Conservation (phyloP, 64 coral and sea anemone genomes). For the Porites lutea region DNA sequence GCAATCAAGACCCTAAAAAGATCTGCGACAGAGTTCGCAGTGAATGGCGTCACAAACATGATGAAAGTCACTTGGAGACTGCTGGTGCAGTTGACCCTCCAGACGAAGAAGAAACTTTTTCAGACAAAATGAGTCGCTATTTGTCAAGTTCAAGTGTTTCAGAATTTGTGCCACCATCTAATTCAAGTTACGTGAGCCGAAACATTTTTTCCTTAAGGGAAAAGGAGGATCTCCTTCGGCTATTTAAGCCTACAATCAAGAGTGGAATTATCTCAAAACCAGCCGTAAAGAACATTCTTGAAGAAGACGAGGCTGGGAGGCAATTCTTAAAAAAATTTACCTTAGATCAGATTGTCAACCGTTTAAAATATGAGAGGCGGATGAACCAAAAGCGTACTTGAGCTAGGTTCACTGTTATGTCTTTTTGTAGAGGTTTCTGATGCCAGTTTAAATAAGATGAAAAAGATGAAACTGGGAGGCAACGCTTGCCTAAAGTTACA, state of each 20-base stretch:
- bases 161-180: not conserved
- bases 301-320: constrained; percentile 1
- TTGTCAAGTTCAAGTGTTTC: not conserved
- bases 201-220: not conserved
- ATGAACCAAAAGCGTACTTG: not conserved
- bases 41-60: not conserved
- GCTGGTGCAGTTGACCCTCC: not conserved
- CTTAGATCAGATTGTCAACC: constrained; percentile 9
- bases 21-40: constrained; percentile 59
- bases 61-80: too few relatives aligned
- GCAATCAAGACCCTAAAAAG: constrained; percentile 7
- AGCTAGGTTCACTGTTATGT: too few relatives aligned
- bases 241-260: not conserved
- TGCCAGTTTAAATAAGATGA: too few relatives aligned
- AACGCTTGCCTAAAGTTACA: too few relatives aligned
- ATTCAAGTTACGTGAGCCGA: constrained; percentile 10
- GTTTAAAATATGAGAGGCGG: not conserved
- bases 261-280: constrained; percentile 20
- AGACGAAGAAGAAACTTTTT: too few relatives aligned
- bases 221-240: not conserved
- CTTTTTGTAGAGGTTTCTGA: too few relatives aligned
- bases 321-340: not conserved
- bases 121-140: not conserved
- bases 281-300: not conserved
- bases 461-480: too few relatives aligned